A percentile compares a stretch with the other conserved stretches of the same genome.
These are phyloP conservation scores for Exaiptasia diaphana DNA, from an alignment of 64 coral and sea anemone species.

Conservation along the genomic window DNA sequence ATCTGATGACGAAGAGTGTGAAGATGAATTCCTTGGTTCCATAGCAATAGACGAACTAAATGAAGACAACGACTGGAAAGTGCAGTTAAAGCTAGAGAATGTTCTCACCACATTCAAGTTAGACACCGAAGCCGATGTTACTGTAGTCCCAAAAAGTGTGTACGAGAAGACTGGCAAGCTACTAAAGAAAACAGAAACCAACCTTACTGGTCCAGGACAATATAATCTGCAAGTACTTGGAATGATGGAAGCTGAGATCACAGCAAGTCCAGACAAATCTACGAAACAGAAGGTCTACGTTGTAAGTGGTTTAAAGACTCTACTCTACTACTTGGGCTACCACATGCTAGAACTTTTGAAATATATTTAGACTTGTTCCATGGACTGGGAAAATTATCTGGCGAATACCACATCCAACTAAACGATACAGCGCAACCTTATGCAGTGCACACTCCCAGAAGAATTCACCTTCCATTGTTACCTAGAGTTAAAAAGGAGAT, in stretches of 20 bases:
- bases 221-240: constrained; percentile 6
- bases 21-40: constrained; percentile 11
- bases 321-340: background rate
- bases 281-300: background rate
- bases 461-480: constrained; percentile 21
- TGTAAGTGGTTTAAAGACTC: background rate
- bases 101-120: background rate
- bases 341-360: background rate
- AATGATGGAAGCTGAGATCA: background rate
- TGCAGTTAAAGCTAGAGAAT: background rate
- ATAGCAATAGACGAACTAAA: background rate
- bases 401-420: background rate
- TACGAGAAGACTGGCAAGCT: constrained; percentile 2
- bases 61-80: constrained; percentile 7
- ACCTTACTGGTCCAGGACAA: constrained; percentile 27
- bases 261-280: background rate
- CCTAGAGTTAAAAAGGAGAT: constrained; percentile 30
- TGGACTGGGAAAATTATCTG: constrained; percentile 2
- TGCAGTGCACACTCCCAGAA: constrained; percentile 7
- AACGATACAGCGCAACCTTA: background rate
- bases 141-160: background rate
- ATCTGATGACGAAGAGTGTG: background rate
- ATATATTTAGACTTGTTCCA: background rate
- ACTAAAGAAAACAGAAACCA: background rate
- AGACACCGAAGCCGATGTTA: background rate